A percentile compares a stretch with the other conserved stretches of the same genome.
These are phyloP conservation scores for Mythimna vitellina DNA, from an alignment of 2,888 invertebrate genomes.

Conservation along the genomic window DNA sequence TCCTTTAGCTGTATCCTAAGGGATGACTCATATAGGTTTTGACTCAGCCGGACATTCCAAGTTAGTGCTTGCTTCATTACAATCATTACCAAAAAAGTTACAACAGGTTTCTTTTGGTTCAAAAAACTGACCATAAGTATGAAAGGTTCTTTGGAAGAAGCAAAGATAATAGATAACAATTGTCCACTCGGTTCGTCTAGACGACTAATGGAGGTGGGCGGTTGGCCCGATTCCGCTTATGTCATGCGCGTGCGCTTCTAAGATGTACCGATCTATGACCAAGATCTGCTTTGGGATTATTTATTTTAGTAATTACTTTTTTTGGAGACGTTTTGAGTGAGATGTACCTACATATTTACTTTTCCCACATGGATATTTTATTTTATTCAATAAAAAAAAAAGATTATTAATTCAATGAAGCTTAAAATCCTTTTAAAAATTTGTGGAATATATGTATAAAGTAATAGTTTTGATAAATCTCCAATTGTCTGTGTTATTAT, in stretches of 20 bases:
- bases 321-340: background rate
- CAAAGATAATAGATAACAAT: conserved; percentile 65
- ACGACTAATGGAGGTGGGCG: conserved; percentile 84
- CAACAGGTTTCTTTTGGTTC: background rate
- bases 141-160: conserved; percentile 51
- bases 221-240: conserved; percentile 79
- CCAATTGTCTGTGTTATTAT: conserved; percentile 38
- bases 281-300: conserved; percentile 40
- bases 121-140: conserved; percentile 25
- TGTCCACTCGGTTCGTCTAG: conserved; percentile 74
- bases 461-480: conserved; percentile 6
- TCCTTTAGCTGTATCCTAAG: conserved; percentile 7
- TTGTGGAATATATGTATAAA: background rate
- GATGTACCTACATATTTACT: background rate
- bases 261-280: conserved; percentile 49
- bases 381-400: background rate
- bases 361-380: background rate
- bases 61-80: conserved; percentile 16
- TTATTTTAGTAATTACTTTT: conserved; percentile 31
- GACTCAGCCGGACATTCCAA: conserved; percentile 58
- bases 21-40: conserved; percentile 41
- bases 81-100: conserved; percentile 9
- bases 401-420: background rate
- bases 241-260: conserved; percentile 74
- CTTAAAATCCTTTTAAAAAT: background rate